Conservation (phyloP, 2,113 vertebrate genomes). For the Chiloscyllium plagiosum region DNA sequence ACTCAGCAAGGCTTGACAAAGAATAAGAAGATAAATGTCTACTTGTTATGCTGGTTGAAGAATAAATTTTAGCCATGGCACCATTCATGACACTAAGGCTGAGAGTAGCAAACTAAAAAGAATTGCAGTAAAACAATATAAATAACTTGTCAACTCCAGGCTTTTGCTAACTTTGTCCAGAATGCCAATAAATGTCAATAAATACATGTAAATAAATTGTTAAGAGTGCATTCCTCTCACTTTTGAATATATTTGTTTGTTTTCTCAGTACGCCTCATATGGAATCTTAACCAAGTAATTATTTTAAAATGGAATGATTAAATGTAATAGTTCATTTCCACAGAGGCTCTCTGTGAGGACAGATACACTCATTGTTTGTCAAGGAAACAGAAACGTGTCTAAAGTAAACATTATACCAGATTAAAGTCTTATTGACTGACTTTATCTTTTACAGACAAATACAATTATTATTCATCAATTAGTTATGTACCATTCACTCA, state of each 20-base stretch:
- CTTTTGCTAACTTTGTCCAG: neutral
- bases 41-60: neutral
- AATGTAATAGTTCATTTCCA: slow-evolving; percentile 23
- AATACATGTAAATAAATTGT: neutral
- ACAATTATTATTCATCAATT: neutral
- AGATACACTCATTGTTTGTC: neutral
- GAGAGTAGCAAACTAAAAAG: neutral
- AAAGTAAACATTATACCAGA: neutral
- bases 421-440: neutral
- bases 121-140: neutral
- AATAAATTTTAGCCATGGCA: neutral
- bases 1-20: neutral
- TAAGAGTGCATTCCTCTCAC: neutral
- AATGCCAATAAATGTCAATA: neutral
- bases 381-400: neutral
- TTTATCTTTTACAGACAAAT: neutral
- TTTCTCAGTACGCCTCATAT: neutral
- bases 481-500: neutral
- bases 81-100: neutral
- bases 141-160: neutral
- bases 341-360: neutral
- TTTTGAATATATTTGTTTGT: neutral
- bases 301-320: neutral
- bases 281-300: neutral
- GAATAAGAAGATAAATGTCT: neutral